phyloP scores from a whole-genome alignment of 2,113 vertebrate species.

The Ceyx cyanopectus region DNA sequence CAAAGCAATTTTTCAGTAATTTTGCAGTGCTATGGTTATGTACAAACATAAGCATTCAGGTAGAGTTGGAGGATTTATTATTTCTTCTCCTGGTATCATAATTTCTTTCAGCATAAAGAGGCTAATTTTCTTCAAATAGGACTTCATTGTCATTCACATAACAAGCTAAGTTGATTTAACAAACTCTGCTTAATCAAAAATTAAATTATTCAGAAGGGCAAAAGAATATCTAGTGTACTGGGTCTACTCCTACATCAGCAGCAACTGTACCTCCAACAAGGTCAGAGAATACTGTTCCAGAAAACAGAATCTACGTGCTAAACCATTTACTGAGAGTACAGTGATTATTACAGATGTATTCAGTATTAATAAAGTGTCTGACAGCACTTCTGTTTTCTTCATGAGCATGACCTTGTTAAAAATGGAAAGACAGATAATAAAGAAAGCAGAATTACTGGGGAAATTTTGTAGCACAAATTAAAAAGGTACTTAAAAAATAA shows the following conservation, averaged over 20 bases:
- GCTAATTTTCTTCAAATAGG: conserved; percentile 24
- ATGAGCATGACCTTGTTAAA: not conserved
- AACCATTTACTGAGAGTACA: not conserved
- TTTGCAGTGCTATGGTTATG: not conserved
- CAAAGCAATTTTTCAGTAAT: not conserved
- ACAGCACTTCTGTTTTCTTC: not conserved
- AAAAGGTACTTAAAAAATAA: not conserved
- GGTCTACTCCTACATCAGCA: not conserved
- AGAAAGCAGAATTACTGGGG: not conserved
- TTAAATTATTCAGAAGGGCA: conserved; percentile 46
- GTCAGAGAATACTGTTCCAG: not conserved
- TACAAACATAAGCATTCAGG: not conserved
- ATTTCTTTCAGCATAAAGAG: conserved; percentile 13
- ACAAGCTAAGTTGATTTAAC: conserved; percentile 45
- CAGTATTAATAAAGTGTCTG: not conserved
- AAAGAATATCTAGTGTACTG: not conserved
- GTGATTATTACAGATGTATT: not conserved
- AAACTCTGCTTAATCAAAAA: conserved; percentile 50
- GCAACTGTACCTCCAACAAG: not conserved
- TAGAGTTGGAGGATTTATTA: not conserved
- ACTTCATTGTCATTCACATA: conserved; percentile 8
- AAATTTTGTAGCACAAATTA: not conserved
- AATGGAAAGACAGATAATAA: not conserved
- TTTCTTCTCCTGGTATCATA: not conserved
- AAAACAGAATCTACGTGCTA: not conserved